Evolutionary conservation across 2,113 vertebrate genomes (phyloP).

Genomic region (Eclectus roratus): DNA sequence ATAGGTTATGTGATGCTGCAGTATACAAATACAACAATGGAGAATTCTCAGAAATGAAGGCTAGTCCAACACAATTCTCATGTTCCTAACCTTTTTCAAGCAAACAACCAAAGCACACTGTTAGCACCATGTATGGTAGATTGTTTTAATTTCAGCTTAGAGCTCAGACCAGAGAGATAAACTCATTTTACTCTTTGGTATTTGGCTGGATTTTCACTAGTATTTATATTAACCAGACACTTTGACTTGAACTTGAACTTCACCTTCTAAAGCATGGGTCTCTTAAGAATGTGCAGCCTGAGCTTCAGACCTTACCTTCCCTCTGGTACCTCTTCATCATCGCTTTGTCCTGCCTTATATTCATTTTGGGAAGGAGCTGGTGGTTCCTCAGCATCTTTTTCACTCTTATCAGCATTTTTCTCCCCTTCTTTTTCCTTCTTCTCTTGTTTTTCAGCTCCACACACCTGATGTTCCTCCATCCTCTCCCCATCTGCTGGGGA

Average conservation of each 20-base stretch:
- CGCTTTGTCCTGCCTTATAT: not conserved
- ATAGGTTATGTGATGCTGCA: not conserved
- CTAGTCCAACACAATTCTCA: not conserved
- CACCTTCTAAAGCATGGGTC: not conserved
- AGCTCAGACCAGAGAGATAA: not conserved
- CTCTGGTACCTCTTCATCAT: not conserved
- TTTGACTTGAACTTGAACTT: not conserved
- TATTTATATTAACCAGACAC: not conserved
- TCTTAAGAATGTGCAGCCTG: not conserved
- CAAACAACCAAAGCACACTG: not conserved
- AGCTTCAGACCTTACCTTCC: slow-evolving; percentile 54
- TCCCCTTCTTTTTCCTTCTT: not conserved
- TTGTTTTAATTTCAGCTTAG: not conserved
- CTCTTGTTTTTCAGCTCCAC: not conserved
- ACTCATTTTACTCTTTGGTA: not conserved
- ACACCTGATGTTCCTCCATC: not conserved
- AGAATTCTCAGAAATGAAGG: not conserved
- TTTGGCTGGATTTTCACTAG: not conserved
- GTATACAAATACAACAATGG: not conserved
- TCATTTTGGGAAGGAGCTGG: not conserved
- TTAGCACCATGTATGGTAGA: not conserved
- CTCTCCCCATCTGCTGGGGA: not conserved
- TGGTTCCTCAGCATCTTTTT: not conserved
- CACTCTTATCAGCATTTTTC: not conserved
- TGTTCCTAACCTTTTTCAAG: not conserved